Evolutionary conservation across 2,797 vertebrate genomes (phyloP).

Genomic region (Lacerta agilis): DNA sequence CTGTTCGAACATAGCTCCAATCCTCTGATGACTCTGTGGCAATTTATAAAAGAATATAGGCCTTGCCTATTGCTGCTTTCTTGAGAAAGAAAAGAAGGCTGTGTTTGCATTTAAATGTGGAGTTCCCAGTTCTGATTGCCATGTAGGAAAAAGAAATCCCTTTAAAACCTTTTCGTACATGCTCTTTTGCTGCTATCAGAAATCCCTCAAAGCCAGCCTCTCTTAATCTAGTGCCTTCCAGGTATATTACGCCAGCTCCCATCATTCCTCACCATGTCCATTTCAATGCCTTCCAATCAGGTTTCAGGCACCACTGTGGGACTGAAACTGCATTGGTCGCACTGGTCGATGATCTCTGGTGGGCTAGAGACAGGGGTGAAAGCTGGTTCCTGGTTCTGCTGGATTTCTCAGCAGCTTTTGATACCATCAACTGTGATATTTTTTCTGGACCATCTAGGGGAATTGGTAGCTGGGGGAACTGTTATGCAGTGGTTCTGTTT

Average conservation of each 20-base stretch:
- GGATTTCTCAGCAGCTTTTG: no score
- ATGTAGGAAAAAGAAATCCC: background rate
- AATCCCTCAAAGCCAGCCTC: background rate
- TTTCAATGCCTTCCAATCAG: background rate
- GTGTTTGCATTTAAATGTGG: background rate
- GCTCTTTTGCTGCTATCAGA: background rate
- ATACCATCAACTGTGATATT: no score
- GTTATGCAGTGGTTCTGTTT: no score
- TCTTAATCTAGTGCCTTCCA: background rate
- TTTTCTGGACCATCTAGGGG: no score
- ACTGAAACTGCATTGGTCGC: no score
- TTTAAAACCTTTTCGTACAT: background rate
- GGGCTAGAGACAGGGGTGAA: no score
- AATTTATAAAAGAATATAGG: slow-evolving; percentile 38
- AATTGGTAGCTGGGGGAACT: no score
- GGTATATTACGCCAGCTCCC: background rate
- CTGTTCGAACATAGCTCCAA: slow-evolving; percentile 4
- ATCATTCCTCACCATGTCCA: background rate
- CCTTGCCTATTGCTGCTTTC: background rate
- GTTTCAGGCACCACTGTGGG: no score
- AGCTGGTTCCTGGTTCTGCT: no score
- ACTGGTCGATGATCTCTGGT: no score
- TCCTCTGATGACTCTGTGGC: slow-evolving; percentile 19
- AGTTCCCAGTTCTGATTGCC: background rate
- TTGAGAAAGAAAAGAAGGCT: background rate